Percentiles rank a stretch among this genome's conserved stretches.
Evolutionary conservation across 2,888 invertebrate species (phyloP).

Genomic region (Athalia rosae): DNA sequence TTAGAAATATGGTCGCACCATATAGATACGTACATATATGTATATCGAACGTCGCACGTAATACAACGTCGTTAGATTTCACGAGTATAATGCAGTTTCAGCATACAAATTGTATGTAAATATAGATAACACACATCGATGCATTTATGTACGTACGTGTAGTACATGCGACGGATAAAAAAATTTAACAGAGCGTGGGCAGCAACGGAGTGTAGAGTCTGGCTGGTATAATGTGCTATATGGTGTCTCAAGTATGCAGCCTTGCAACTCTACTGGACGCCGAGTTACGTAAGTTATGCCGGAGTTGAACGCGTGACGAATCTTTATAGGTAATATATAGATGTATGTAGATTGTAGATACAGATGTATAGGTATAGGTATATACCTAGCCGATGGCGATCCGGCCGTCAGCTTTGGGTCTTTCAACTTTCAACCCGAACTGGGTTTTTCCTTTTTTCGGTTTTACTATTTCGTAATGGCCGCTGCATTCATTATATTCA

Average conservation of each 20-base stretch:
- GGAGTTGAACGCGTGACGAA: slow-evolving; percentile 31
- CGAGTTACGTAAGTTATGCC: slow-evolving; percentile 21
- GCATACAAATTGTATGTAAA: no score
- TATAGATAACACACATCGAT: no score
- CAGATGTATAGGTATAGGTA: not conserved
- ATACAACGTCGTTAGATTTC: no score
- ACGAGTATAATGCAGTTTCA: no score
- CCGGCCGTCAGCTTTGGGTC: slow-evolving; percentile 25
- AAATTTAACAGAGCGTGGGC: no score
- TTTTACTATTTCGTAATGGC: no score
- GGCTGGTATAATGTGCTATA: no score
- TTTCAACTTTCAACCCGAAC: slow-evolving; percentile 33
- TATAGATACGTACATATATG: not conserved
- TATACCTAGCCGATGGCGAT: not conserved
- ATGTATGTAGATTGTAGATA: slow-evolving; percentile 1
- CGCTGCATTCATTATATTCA: no score
- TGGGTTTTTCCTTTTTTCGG: no score
- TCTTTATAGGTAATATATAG: slow-evolving; percentile 17
- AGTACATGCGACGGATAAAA: no score
- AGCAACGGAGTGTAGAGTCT: no score
- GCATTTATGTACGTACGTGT: no score
- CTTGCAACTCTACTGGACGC: slow-evolving; percentile 9
- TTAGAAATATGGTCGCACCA: not conserved
- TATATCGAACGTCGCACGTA: not conserved
- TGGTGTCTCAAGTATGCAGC: not conserved